Conservation (phyloP, 2,797 vertebrate genomes). For the Cynopterus sphinx region DNA sequence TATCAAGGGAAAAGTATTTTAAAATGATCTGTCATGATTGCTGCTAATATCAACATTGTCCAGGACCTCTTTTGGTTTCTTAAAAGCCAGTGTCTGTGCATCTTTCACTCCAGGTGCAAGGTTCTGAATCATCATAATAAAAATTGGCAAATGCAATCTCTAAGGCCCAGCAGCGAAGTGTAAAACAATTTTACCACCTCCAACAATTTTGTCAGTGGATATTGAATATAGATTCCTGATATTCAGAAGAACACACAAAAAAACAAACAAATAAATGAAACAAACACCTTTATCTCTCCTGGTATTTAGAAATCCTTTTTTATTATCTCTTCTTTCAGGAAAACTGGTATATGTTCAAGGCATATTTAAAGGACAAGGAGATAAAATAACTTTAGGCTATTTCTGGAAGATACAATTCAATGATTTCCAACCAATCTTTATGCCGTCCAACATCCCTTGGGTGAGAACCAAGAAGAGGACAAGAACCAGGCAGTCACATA, state of each 20-base stretch:
- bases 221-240: neutral
- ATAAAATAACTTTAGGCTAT: neutral
- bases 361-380: neutral
- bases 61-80: neutral
- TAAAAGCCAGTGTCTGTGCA: neutral
- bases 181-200: neutral
- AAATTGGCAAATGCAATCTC: neutral
- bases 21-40: neutral
- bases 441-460: accelerated
- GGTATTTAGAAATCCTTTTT: neutral
- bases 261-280: neutral
- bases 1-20: neutral
- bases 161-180: neutral
- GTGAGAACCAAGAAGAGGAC: neutral
- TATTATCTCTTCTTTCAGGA: neutral
- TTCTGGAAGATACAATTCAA: neutral
- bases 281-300: neutral
- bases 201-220: neutral
- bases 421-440: neutral
- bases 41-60: neutral
- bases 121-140: neutral
- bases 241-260: neutral
- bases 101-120: neutral
- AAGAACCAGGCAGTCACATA: neutral
- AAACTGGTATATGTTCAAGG: neutral